Percentiles rank a stretch among this genome's conserved stretches.
Conservation (phyloP, 1,140 invertebrate species). For the Drosophila funebris region DNA sequence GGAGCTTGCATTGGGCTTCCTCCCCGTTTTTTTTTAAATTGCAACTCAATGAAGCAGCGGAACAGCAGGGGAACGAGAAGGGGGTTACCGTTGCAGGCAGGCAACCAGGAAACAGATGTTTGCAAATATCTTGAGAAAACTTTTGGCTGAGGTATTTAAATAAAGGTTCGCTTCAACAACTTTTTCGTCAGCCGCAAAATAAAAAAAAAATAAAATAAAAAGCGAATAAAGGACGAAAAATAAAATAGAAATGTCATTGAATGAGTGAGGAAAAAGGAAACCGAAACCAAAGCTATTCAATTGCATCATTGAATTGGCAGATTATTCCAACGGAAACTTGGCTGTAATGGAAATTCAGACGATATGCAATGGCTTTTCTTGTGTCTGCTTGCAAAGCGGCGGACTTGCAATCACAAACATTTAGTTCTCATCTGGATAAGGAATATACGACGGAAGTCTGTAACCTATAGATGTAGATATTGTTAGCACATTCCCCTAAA, state of each 20-base stretch:
- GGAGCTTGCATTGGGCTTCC: slow-evolving; percentile 42
- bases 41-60: slow-evolving; percentile 45
- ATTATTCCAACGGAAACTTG: slow-evolving; percentile 23
- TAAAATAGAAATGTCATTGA: slow-evolving; percentile 7
- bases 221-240: not conserved
- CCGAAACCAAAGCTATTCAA: slow-evolving; percentile 63
- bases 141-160: slow-evolving; percentile 77
- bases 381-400: not conserved
- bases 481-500: too few relatives aligned
- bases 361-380: slow-evolving; percentile 4
- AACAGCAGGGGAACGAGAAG: not conserved
- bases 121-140: slow-evolving; percentile 78
- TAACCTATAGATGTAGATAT: not conserved
- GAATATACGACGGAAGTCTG: not conserved
- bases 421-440: not conserved
- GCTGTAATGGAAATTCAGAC: slow-evolving; percentile 25
- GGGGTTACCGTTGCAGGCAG: not conserved
- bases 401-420: not conserved
- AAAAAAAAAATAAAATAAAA: slow-evolving; percentile 28
- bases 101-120: slow-evolving; percentile 72
- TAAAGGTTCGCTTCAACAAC: slow-evolving; percentile 69
- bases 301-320: slow-evolving; percentile 54
- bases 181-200: slow-evolving; percentile 61
- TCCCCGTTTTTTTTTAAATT: slow-evolving; percentile 50
- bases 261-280: slow-evolving; percentile 8